phyloP scores from a whole-genome alignment of 2,888 invertebrate species.

The Campaea margaritaria region DNA sequence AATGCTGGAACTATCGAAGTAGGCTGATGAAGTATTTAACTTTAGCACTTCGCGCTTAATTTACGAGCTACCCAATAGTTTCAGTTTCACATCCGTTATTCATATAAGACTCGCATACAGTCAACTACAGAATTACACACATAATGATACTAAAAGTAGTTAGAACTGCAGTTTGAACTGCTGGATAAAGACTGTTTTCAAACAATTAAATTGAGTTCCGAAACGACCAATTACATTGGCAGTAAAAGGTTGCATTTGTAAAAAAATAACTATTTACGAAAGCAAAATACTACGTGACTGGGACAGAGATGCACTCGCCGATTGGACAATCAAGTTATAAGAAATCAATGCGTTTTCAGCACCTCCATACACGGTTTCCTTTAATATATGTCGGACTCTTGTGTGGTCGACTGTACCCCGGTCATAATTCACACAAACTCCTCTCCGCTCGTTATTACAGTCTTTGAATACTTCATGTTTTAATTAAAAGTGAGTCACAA shows the following conservation, averaged over 20 bases:
- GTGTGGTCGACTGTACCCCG: slow-evolving; percentile 27
- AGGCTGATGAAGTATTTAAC: slow-evolving; percentile 28
- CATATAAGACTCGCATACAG: slow-evolving; percentile 39
- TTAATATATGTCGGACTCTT: neutral
- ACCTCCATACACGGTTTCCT: too few relatives aligned
- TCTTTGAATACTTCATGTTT: slow-evolving; percentile 72
- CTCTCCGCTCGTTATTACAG: slow-evolving; percentile 61
- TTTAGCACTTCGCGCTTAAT: slow-evolving; percentile 26
- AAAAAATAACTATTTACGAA: too few relatives aligned
- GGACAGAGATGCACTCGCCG: too few relatives aligned
- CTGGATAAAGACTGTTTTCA: too few relatives aligned
- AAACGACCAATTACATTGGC: too few relatives aligned
- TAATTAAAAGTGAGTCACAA: slow-evolving; percentile 68
- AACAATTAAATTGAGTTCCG: too few relatives aligned
- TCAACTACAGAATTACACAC: neutral
- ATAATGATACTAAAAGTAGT: too few relatives aligned
- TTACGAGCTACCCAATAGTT: slow-evolving; percentile 35
- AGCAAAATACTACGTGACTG: too few relatives aligned
- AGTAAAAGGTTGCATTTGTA: too few relatives aligned
- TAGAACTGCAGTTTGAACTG: too few relatives aligned
- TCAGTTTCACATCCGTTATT: slow-evolving; percentile 42
- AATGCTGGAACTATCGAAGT: slow-evolving; percentile 6
- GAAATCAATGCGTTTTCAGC: too few relatives aligned
- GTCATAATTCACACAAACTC: slow-evolving; percentile 49
- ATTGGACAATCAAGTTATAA: too few relatives aligned